Evolutionary conservation across 2,113 vertebrate species (phyloP), one percentile per base, ranked within the genome.

Genomic region (Gymnorhina tibicen): DNA sequence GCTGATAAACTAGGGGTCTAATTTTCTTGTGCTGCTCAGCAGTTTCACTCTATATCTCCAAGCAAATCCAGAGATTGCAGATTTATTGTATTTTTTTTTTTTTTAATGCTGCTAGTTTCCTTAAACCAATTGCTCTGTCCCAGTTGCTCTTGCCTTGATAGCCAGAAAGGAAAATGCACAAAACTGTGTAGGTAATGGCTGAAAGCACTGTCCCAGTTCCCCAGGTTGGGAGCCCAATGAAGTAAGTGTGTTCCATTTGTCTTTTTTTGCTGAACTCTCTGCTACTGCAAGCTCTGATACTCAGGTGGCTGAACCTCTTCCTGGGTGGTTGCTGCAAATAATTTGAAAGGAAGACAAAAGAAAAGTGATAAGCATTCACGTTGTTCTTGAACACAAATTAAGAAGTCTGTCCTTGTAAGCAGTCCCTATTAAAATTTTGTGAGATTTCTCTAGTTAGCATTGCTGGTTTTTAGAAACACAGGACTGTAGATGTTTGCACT

Each of bases 261-360:
- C 15, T 81, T 27, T 56, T 41, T 69, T 18, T 53, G 4, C 24
- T 50, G 33, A 85, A 50, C 15, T 6, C 4, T 33, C 12, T 15
- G n/a, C 67, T 53, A 0, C 59, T 52, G 41, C 0, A 0, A 0
- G 24, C 18, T 53, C 50, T 52, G 19, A 12, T 10, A 39, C 44
- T 55, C 52, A 22, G 39, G 24, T 81, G 47, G 35, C 60, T 30
- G 15, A 66, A 41, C 47, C 7, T 86, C 72, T 69, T 7, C 44
- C 23, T 0, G 0, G 2, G 13, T 66, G 75, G 23, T n/a, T 74
- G 30, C 60, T 50, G 28, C 47, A 72, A 53, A 20, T 66, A 33
- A 55, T 49, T 58, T 28, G 15, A 56, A 75, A 66, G 35, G 37
- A 55, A 59, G 37, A n/a, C 3, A 2, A 24, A 56, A 76, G 42